These are phyloP conservation scores for Lasius platythorax DNA, from an alignment of 2,888 invertebrate species.

Conservation along the genomic window DNA sequence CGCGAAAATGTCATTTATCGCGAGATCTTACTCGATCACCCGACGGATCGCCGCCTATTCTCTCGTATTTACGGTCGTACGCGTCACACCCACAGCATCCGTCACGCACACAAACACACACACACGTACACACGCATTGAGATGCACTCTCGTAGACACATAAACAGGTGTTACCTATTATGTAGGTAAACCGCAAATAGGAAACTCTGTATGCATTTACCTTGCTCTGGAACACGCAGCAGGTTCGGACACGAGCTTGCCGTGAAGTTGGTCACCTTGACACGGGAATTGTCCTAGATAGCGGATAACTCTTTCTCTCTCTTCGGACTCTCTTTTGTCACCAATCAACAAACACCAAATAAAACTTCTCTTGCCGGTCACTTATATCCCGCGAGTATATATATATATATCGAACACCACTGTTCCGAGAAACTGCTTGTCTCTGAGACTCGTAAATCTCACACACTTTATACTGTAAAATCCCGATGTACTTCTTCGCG, in stretches of 20 bases:
- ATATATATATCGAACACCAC: constrained; percentile 36
- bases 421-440: constrained; percentile 55
- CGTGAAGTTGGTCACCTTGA: constrained; percentile 76
- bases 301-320: constrained; percentile 8
- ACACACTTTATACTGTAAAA: constrained; percentile 59
- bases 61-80: constrained; percentile 18
- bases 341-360: constrained; percentile 71
- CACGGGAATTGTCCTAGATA: constrained; percentile 41
- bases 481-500: constrained; percentile 52
- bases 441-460: constrained; percentile 34
- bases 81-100: constrained; percentile 37
- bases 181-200: constrained; percentile 11
- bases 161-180: constrained; percentile 1
- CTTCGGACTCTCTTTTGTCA: constrained; percentile 56
- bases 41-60: constrained; percentile 14
- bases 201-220: constrained; percentile 61
- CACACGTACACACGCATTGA: neutral
- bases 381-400: constrained; percentile 50
- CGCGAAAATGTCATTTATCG: constrained; percentile 42
- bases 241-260: constrained; percentile 75
- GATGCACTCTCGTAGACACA: neutral
- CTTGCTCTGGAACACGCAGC: constrained; percentile 77
- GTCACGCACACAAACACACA: neutral
- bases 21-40: neutral
- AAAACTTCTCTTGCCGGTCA: constrained; percentile 59